Evolutionary conservation across 2,113 vertebrate species (phyloP), one percentile per base, ranked within the genome.

Genomic region (Passer montanus): DNA sequence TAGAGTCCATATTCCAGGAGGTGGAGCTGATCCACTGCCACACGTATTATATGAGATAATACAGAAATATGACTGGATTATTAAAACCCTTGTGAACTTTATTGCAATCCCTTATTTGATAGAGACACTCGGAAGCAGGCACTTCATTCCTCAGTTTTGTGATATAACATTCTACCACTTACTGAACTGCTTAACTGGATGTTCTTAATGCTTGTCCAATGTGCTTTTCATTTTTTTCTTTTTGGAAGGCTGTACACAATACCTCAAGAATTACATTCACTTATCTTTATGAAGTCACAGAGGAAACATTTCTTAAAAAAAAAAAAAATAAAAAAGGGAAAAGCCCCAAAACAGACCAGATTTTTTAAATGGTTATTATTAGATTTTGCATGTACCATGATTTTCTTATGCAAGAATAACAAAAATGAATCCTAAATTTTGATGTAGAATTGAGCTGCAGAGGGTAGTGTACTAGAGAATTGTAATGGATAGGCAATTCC

Each of bases 181-280:
- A 73, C 11, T 77, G 55, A 91, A 55, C 69, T 96, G 85, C 56
- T 93, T 94, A 79, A 46, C 62, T 97, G 95, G 86, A 37, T 72
- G 63, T 93, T 93, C 85, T 81, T 73, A 93, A 80, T 90, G 63
- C 22, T 95, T 73, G 19, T 68, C 31, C 46, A 87, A 66, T 93
- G 94, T 94, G 28, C 41, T 95, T 95, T 93, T 93, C 41, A 73
- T 20, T 31, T 94, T 94, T 93, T 95, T 74, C 20, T 92, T 77
- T 92, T 74, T 96, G 72, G 80, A 97, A 93, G 81, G n/a, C 49
- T 96, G 82, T 35, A 75, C 67, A 76, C 49, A 56, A 62, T 77
- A 67, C 75, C 93, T 90, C 74, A 27, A 81, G 56, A 89, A 50
- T 58, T 90, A 20, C 21, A 58, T 89, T 87, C 62, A 85, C 26